phyloP scores from a whole-genome alignment of 2,888 invertebrate genomes.

The Gerris lacustris region DNA sequence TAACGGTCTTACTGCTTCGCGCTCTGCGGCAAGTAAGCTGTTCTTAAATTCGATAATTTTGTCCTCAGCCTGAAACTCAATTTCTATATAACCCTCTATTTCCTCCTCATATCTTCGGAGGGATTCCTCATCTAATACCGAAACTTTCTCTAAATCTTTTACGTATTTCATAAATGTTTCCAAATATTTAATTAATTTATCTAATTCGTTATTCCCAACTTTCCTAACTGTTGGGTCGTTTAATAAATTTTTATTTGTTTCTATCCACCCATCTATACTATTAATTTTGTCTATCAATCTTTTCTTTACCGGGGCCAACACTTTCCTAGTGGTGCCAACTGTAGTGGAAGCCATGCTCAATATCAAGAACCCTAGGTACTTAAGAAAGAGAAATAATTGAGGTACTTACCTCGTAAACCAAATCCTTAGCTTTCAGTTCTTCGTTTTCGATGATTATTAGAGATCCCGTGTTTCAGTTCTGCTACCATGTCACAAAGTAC shows the following conservation, averaged over 20 bases:
- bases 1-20: not conserved
- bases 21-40: not conserved
- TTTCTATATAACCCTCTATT: not conserved
- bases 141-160: not conserved
- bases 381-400: not conserved
- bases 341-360: slow-evolving; percentile 1
- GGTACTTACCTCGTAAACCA: not conserved
- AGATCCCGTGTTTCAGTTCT: no score
- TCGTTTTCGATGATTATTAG: no score
- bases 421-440: not conserved
- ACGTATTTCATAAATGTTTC: not conserved
- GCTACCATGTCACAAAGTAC: no score
- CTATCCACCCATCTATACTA: not conserved
- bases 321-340: not conserved
- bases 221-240: not conserved
- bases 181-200: not conserved
- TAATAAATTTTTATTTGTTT: not conserved
- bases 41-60: not conserved
- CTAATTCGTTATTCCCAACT: not conserved
- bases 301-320: not conserved
- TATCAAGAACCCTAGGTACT: not conserved
- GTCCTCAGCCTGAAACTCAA: not conserved
- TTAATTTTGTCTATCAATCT: not conserved
- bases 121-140: not conserved
- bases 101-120: not conserved